Evolutionary conservation across 2,113 vertebrate genomes (phyloP), one percentile per base, ranked within the genome.

Genomic region (Varanus komodoensis): DNA sequence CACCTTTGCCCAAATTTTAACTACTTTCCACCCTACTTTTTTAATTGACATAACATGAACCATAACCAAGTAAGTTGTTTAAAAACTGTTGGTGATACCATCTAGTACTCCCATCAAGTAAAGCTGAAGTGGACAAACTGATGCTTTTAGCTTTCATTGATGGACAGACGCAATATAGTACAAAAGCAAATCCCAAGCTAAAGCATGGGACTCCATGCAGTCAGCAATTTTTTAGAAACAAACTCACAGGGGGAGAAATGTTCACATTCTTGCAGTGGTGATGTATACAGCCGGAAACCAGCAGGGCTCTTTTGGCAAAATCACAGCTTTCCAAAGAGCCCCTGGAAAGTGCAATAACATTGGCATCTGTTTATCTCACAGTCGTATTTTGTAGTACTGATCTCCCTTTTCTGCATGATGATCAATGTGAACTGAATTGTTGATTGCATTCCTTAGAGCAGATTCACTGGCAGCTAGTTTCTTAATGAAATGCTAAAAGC

Each of bases 391-490:
- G 86, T 77, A 1, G 0, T 0, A 86, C 6, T 87, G 89, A 32
- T 78, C 48, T 27, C 44, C 27, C 71, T 48, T 25, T 80, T 0
- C 0, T 87, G 71, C 25, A 44, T 75, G 19, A 8, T 89, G 6
- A 8, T 68, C 14, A 38, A 34, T 64, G 27, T 88, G 57, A 52
- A 82, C n/a, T 89, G 44, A 68, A 73, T 2, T 9, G 74, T 32
- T 89, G 54, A 61, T 87, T 87, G 81, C 81, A 93, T 79, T 29
- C 9, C 29, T 82, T 89, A 87, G 0, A 0, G 54, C 15, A 73
- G 48, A 64, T 90, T 89, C 88, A 68, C 38, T 86, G 86, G 38
- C 83, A 88, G 54, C 90, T 92, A 92, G 25, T 91, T 73, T 87
- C 34, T 89, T 93, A 85, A 92, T 25, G 2, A 93, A 88, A 69